Percentiles rank a stretch among this genome's conserved stretches.
Evolutionary conservation across 2,797 vertebrate species (phyloP).

Genomic region (Girardinus metallicus): DNA sequence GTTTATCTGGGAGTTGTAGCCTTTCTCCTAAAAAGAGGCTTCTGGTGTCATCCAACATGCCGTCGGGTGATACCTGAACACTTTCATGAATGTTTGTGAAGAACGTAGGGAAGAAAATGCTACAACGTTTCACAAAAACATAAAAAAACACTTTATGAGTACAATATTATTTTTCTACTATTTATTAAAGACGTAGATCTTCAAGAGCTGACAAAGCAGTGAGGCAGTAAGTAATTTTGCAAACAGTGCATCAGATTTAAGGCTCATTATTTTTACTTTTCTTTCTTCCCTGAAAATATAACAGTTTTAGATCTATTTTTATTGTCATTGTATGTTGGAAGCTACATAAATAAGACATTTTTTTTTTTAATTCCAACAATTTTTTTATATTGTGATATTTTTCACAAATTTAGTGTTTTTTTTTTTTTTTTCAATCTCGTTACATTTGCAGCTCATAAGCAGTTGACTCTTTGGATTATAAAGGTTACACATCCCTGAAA

Average conservation of each 20-base stretch:
- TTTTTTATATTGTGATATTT: too few species aligned
- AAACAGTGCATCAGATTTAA: slow-evolving; percentile 16
- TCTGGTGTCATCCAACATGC: slow-evolving; percentile 7
- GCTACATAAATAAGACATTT: too few species aligned
- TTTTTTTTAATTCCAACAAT: too few species aligned
- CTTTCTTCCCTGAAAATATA: not conserved
- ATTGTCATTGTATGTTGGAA: too few species aligned
- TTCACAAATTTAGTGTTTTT: too few species aligned
- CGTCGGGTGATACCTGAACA: slow-evolving; percentile 26
- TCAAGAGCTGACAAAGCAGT: slow-evolving; percentile 47
- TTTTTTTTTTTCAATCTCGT: too few species aligned
- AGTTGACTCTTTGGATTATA: too few species aligned
- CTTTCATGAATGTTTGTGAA: slow-evolving; percentile 53
- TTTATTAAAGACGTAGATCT: slow-evolving; percentile 91
- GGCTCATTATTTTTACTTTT: slow-evolving; percentile 28
- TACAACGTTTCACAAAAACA: slow-evolving; percentile 80
- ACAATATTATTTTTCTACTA: slow-evolving; percentile 99
- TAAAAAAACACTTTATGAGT: slow-evolving; percentile 59
- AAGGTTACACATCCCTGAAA: not conserved
- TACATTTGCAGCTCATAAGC: too few species aligned
- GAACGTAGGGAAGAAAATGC: slow-evolving; percentile 65
- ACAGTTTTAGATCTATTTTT: too few species aligned
- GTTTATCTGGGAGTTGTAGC: slow-evolving; percentile 16
- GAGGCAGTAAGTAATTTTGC: slow-evolving; percentile 11
- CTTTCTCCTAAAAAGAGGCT: slow-evolving; percentile 22